phyloP scores from a whole-genome alignment of 2,797 vertebrate genomes.

The Acestrorhynchus altus region DNA sequence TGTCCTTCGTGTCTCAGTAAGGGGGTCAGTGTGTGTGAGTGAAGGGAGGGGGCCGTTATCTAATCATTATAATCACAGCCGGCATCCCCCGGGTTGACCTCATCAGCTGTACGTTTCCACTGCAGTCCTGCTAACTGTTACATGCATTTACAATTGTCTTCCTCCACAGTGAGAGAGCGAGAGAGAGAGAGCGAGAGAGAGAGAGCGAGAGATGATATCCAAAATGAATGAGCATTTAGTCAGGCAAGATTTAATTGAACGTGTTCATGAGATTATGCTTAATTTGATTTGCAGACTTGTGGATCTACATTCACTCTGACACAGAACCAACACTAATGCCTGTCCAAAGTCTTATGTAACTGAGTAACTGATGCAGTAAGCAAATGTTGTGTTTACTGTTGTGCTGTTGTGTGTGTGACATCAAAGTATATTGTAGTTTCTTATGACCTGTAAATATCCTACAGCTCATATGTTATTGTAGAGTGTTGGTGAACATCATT shows the following conservation, averaged over 20 bases:
- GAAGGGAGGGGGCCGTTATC: slow-evolving; percentile 23
- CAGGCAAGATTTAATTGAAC: neutral
- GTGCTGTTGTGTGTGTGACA: too few relatives aligned
- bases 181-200: neutral
- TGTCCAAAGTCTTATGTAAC: too few relatives aligned
- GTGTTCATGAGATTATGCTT: neutral
- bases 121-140: neutral
- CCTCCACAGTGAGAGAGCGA: neutral
- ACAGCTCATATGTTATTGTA: too few relatives aligned
- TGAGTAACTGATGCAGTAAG: too few relatives aligned
- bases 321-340: too few relatives aligned
- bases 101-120: slow-evolving; percentile 13
- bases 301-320: too few relatives aligned
- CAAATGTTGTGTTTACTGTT: too few relatives aligned
- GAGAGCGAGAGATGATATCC: neutral
- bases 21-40: slow-evolving; percentile 27
- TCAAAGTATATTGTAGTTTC: too few relatives aligned
- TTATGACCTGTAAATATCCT: too few relatives aligned
- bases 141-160: neutral
- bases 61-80: slow-evolving; percentile 39
- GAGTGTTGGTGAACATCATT: too few relatives aligned
- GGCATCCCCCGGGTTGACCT: slow-evolving; percentile 8
- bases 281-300: slow-evolving; percentile 8
- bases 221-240: neutral
- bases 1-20: slow-evolving; percentile 20